Evolutionary conservation across 1,140 invertebrate species (phyloP), one percentile per base, ranked within the genome.

Genomic region (Hyles euphorbiae): DNA sequence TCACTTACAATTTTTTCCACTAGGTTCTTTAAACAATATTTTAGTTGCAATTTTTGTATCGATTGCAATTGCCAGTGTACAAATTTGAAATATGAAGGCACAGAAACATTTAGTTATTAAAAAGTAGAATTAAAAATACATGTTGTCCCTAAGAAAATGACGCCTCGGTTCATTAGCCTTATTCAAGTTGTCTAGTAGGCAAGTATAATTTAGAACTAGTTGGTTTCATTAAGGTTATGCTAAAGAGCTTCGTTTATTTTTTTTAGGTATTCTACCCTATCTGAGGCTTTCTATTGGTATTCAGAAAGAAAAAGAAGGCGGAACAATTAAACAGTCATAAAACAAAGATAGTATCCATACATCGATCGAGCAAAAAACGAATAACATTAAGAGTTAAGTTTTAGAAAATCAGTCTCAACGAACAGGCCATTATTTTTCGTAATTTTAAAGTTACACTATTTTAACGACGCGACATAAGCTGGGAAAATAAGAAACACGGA

Each of bases 361-460:
- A 63, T 54, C 57, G 58, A 62, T 59, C 58, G 56, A 70, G 64
- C 56, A 60, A 67, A 58, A 68, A 74, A 71, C 51, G 40, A 70
- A 71, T 70, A 69, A 72, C 61, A 76, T 72, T 72, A 74, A 81
- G 77, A 82, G 72, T 79, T 85, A 83, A 81, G 78, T 82, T 83
- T 81, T 83, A 89, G 84, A 89, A 89, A 88, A 89, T 89, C 88
- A 90, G 88, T 90, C 88, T 90, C 88, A 88, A 87, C 74, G 78
- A 88, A 87, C 88, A 90, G 88, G 88, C 88, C 88, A 82, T 90
- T 83, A 72, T 81, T 83, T 80, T 78, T 74, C 70, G 67, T 73
- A 76, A 76, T 74, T 80, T 77, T 82, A 47, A 54, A 54, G 22
- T 48, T 56, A 48, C 43, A 56, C 11, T 54, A 54, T 54, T 54